Conservation (phyloP, 2,113 vertebrate species). For the Prionailurus bengalensis region DNA sequence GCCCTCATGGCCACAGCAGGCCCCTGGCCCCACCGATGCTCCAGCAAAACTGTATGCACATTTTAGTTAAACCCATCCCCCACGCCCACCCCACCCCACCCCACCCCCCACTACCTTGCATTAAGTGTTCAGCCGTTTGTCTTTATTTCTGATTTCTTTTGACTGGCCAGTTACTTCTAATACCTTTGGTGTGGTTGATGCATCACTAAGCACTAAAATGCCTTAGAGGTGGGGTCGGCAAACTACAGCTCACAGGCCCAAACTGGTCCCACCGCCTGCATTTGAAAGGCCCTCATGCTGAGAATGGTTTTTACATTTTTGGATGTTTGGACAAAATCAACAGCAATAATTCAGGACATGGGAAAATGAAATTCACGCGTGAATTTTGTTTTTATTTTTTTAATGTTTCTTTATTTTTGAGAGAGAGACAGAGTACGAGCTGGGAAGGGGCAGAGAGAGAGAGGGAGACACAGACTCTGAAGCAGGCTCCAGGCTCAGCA, state of each 20-base stretch:
- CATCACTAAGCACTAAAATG: neutral
- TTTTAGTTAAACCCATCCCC: neutral
- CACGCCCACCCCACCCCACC: no score
- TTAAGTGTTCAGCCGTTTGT: constrained; percentile 11
- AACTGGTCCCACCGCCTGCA: neutral
- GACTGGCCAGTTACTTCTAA: neutral
- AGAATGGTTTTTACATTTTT: neutral
- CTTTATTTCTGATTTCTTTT: constrained; percentile 33
- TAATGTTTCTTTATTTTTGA: no score
- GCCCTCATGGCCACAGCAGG: neutral
- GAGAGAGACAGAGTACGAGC: no score
- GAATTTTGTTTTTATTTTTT: neutral
- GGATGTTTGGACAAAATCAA: neutral
- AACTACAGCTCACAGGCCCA: neutral
- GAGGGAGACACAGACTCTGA: no score
- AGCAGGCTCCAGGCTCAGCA: no score
- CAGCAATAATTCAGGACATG: neutral
- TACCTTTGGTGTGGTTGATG: neutral
- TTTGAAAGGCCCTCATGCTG: neutral
- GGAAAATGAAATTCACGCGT: neutral
- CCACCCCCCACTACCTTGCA: neutral
- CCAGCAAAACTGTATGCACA: neutral
- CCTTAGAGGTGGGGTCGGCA: neutral
- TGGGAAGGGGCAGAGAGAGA: no score
- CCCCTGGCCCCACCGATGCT: neutral